These are phyloP conservation scores for Atherix ibis DNA, from an alignment of 2,888 invertebrate genomes.

Conservation along the genomic window DNA sequence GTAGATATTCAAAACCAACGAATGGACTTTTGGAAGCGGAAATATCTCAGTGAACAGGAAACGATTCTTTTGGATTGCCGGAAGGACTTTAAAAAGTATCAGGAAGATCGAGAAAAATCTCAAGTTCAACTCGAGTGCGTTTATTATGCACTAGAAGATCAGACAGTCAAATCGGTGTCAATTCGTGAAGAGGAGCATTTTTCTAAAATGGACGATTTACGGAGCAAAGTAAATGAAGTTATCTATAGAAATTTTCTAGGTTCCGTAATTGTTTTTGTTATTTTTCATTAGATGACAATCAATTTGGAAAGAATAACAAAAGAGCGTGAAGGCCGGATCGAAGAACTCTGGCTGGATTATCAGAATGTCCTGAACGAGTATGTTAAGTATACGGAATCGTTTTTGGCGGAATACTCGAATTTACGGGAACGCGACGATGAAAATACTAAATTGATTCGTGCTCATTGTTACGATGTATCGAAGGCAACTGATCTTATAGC, in stretches of 20 bases:
- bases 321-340: constrained; percentile 35
- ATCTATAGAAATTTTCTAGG: no score
- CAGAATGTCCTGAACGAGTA: constrained; percentile 30
- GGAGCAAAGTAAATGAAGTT: constrained; percentile 30
- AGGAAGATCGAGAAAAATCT: constrained; percentile 36
- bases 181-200: constrained; percentile 34
- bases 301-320: constrained; percentile 31
- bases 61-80: constrained; percentile 38
- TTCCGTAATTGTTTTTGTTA: background rate
- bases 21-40: constrained; percentile 38
- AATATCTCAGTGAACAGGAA: constrained; percentile 41
- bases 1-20: constrained; percentile 41
- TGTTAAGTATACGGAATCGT: constrained; percentile 29
- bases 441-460: constrained; percentile 25
- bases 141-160: constrained; percentile 40
- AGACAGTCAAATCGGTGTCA: constrained; percentile 23
- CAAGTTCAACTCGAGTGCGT: constrained; percentile 43
- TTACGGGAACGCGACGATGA: constrained; percentile 32
- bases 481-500: constrained; percentile 24
- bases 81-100: constrained; percentile 37
- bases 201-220: constrained; percentile 36
- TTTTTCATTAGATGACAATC: constrained; percentile 24
- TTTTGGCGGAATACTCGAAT: constrained; percentile 32
- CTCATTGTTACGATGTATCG: constrained; percentile 27
- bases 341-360: constrained; percentile 33